Evolutionary conservation across 1,140 invertebrate genomes (phyloP), one percentile per base, ranked within the genome.

Genomic region (Plodia interpunctella): DNA sequence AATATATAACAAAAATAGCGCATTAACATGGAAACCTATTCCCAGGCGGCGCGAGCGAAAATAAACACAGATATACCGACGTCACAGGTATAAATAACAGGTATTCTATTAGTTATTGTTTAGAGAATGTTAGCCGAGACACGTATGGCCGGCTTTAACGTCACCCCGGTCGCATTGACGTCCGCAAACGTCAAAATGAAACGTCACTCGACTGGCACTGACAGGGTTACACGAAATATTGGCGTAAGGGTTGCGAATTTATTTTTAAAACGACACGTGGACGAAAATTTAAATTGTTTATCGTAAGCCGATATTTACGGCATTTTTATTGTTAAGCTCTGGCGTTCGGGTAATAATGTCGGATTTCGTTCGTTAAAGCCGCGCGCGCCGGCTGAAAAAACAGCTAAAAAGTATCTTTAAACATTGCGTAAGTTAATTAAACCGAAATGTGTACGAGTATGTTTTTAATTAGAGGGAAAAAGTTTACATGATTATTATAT

Each of bases 81-180:
- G 54, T 62, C 60, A 62, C 57, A 57, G 21, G 51, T 52, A 60
- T 62, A 32, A 66, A 59, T 66, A 49, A 62, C 59, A 62, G 38
- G 56, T 51, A 56, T 53, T 51, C 5, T 51, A 25, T 25, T 53
- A 53, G 6, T 25, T 53, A 53, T 53, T 53, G 51, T 53, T 53
- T n/a, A 25, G 20, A 21, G 21, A 50, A 25, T 57, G 35, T 57
- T 44, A 44, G 38, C 1, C 38, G 38, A 44, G 28, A 66, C 58
- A 63, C 64, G 70, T 72, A 72, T 75, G 67, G 72, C 69, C 57
- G 65, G 53, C 51, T 62, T 52, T 59, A 67, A 68, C 76, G 78
- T 80, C 76, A 80, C 52, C 32, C 54, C 55, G 50, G 57, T 59
- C 65, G 55, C 66, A 73, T 80, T 78, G 76, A 83, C 78, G 80